These are phyloP conservation scores for Rousettus madagascariensis DNA, from an alignment of 2,797 vertebrate genomes.

Conservation along the genomic window DNA sequence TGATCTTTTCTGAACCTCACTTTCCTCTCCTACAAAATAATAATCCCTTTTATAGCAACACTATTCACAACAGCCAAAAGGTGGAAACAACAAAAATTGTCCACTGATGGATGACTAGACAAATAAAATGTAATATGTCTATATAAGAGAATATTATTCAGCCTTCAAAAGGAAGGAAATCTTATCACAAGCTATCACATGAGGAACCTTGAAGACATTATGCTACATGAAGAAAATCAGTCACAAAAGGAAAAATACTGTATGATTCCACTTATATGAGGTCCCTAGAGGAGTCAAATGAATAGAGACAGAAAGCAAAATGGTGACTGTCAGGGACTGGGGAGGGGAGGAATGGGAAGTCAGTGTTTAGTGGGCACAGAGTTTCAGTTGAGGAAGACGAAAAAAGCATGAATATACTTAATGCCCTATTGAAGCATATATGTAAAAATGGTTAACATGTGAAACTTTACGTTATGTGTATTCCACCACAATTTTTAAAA, in stretches of 20 bases:
- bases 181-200: not conserved
- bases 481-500: conserved; percentile 21
- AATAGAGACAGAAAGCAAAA: not conserved
- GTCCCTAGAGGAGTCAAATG: not conserved
- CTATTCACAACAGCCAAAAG: not conserved
- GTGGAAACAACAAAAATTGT: not conserved
- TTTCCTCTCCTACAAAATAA: not conserved
- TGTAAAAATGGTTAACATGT: not conserved
- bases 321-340: not conserved
- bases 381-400: not conserved
- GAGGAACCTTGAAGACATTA: not conserved
- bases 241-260: not conserved
- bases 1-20: not conserved
- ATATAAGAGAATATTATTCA: not conserved
- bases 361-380: not conserved
- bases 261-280: not conserved
- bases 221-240: not conserved
- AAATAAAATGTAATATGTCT: not conserved
- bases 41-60: not conserved
- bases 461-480: not conserved
- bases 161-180: not conserved
- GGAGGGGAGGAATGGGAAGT: not conserved
- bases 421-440: not conserved
- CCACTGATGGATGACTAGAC: not conserved
- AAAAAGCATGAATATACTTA: not conserved